Evolutionary conservation across 2,113 vertebrate species (phyloP).

Genomic region (Misgurnus mizolepis): DNA sequence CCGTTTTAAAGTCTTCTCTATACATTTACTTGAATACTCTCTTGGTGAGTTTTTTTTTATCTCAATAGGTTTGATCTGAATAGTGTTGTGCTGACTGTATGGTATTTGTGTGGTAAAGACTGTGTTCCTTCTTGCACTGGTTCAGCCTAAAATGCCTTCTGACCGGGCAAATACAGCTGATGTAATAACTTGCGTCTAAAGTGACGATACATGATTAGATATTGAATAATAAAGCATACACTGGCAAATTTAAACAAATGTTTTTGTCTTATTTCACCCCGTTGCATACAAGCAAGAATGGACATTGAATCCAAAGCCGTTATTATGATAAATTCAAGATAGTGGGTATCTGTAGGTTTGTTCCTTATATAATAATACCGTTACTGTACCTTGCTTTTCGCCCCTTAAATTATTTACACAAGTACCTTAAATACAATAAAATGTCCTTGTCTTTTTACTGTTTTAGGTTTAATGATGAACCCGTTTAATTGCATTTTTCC

Average conservation of each 20-base stretch:
- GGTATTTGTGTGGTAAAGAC: constrained; percentile 50
- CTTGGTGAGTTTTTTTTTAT: constrained; percentile 35
- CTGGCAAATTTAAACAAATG: constrained; percentile 7
- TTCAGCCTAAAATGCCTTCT: constrained; percentile 70
- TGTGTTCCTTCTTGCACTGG: constrained; percentile 66
- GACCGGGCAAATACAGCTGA: constrained; percentile 61
- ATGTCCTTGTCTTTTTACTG: background rate
- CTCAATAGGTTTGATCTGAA: constrained; percentile 58
- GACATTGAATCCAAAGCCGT: too few species aligned
- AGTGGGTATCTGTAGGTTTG: too few species aligned
- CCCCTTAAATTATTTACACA: too few species aligned
- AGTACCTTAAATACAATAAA: background rate
- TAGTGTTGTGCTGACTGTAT: constrained; percentile 54
- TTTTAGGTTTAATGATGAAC: background rate
- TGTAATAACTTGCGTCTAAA: constrained; percentile 59
- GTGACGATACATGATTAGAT: constrained; percentile 62
- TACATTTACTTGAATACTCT: constrained; percentile 69
- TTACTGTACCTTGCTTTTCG: too few species aligned
- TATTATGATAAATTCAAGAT: too few species aligned
- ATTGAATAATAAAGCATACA: constrained; percentile 49
- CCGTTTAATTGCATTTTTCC: background rate
- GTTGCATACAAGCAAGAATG: background rate
- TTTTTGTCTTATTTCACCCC: constrained; percentile 15
- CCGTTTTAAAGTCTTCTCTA: constrained; percentile 59
- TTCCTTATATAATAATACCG: too few species aligned